Conservation (phyloP, 2,797 vertebrate species). For the Enteromius mattozi region DNA sequence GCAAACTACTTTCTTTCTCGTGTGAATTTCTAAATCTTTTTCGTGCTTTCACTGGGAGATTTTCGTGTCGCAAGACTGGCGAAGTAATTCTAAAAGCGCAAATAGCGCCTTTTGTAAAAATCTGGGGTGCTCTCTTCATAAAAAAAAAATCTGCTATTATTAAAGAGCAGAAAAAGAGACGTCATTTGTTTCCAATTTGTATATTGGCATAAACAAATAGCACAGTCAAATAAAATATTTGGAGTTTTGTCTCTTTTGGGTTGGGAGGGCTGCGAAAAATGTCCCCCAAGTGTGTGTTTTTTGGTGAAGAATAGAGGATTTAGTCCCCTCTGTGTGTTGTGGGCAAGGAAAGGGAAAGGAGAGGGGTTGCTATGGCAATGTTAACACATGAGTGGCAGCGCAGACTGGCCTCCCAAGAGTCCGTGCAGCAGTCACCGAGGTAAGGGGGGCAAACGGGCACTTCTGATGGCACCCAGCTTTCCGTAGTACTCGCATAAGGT, state of each 20-base stretch:
- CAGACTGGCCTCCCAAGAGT: conserved; percentile 79
- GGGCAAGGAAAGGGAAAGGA: conserved; percentile 81
- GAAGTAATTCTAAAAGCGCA: conserved; percentile 10
- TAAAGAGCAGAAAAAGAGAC: conserved; percentile 16
- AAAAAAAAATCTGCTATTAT: conserved; percentile 3
- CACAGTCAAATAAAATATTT: conserved; percentile 47
- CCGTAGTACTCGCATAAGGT: conserved; percentile 62
- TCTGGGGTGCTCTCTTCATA: conserved; percentile 8
- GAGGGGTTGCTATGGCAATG: conserved; percentile 83
- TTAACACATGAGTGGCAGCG: conserved; percentile 85
- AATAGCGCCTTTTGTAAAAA: conserved; percentile 38
- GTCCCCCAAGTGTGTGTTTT: conserved; percentile 53
- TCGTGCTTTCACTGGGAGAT: not conserved
- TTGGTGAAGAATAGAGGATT: conserved; percentile 61
- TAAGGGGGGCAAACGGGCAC: conserved; percentile 64
- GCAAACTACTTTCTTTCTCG: conserved; percentile 15
- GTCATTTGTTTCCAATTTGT: conserved; percentile 44
- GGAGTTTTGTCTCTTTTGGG: conserved; percentile 44
- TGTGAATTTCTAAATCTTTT: not conserved
- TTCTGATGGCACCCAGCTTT: conserved; percentile 76
- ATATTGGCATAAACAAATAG: conserved; percentile 34
- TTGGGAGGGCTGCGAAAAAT: conserved; percentile 39
- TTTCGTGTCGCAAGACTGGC: not conserved
- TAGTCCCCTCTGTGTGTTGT: conserved; percentile 75
- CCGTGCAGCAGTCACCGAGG: conserved; percentile 76